A percentile compares a stretch with the other conserved stretches of the same genome.
phyloP scores from a whole-genome alignment of 2,113 vertebrate genomes.

The Nycticebus coucang region DNA sequence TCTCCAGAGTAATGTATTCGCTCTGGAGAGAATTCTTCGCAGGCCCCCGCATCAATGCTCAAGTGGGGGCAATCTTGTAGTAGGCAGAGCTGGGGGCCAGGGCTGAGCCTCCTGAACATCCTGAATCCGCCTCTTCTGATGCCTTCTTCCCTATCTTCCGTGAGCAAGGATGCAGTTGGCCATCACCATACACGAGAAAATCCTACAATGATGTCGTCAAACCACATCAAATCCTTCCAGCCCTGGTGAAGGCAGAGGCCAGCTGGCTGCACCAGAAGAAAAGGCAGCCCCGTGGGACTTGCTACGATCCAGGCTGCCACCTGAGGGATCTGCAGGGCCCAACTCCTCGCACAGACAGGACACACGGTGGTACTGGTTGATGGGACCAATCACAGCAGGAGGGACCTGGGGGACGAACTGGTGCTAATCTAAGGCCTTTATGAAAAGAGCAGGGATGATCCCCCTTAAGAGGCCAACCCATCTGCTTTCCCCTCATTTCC shows the following conservation, averaged over 20 bases:
- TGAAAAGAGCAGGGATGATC: neutral
- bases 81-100: too few species aligned
- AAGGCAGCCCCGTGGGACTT: neutral
- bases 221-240: neutral
- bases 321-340: too few species aligned
- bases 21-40: neutral
- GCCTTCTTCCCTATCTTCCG: rapidly evolving
- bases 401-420: rapidly evolving
- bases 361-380: rapidly evolving
- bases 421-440: neutral
- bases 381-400: rapidly evolving
- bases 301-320: neutral
- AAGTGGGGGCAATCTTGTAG: neutral
- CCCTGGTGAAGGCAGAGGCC: neutral
- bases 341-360: rapidly evolving
- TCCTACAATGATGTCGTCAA: neutral
- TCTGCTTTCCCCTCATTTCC: rapidly evolving
- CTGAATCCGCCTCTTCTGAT: rapidly evolving
- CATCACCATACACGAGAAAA: neutral
- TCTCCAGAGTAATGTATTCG: neutral
- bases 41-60: neutral
- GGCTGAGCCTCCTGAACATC: rapidly evolving
- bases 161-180: neutral
- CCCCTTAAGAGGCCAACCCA: neutral
- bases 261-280: neutral